A percentile compares a stretch with the other conserved stretches of the same genome.
These are phyloP conservation scores for Enteromius argenteus DNA, from an alignment of 2,797 vertebrate genomes.

Conservation along the genomic window DNA sequence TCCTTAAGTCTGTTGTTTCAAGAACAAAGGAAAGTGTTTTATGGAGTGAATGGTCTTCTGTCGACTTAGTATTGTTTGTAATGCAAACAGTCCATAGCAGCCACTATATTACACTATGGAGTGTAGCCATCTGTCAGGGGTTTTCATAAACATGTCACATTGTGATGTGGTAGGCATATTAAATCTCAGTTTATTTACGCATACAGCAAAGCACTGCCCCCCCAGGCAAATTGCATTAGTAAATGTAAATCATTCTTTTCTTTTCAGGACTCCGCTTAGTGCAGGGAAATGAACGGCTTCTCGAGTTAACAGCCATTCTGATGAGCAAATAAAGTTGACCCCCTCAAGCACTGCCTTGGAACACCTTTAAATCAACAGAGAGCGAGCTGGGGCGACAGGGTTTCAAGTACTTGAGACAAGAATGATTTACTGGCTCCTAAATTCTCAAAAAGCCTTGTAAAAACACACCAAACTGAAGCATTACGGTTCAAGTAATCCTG, in stretches of 20 bases:
- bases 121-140: conserved; percentile 71
- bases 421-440: conserved; percentile 69
- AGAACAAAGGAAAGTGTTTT: conserved; percentile 65
- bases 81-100: conserved; percentile 63
- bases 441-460: conserved; percentile 36
- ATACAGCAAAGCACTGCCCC: conserved; percentile 48
- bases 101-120: conserved; percentile 66
- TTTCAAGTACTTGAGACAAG: conserved; percentile 68
- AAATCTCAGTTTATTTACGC: conserved; percentile 73
- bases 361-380: conserved; percentile 69
- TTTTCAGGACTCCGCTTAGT: conserved; percentile 57
- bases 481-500: neutral
- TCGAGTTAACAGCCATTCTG: conserved; percentile 69
- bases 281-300: conserved; percentile 68
- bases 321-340: conserved; percentile 68
- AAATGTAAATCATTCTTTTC: conserved; percentile 54
- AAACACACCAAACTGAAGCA: conserved; percentile 8
- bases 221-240: conserved; percentile 53
- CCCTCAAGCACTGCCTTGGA: conserved; percentile 52
- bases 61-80: conserved; percentile 73
- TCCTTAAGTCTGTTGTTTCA: conserved; percentile 70
- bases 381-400: conserved; percentile 53
- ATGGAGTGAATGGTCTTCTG: conserved; percentile 72
- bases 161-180: conserved; percentile 70
- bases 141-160: conserved; percentile 76